Conservation (phyloP, 2,888 invertebrate genomes). For the Acronicta psi region DNA sequence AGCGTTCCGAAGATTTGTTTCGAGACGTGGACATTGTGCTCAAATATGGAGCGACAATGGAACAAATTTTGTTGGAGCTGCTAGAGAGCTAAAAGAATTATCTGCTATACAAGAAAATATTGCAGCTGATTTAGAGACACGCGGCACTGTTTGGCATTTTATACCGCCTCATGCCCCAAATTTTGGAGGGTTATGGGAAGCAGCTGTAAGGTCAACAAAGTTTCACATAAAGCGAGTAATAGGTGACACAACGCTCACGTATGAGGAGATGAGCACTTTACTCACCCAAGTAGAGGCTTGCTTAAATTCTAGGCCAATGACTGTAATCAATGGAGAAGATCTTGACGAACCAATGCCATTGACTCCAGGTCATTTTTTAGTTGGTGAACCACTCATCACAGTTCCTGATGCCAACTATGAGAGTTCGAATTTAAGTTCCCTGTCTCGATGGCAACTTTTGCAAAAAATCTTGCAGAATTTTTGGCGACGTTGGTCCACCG, state of each 20-base stretch:
- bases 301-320: conserved; percentile 12
- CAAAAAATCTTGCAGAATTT: conserved; percentile 7
- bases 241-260: no score
- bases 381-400: conserved; percentile 6
- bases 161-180: no score
- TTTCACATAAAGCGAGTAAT: no score
- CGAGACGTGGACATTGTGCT: not conserved
- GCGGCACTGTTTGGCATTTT: conserved; percentile 4
- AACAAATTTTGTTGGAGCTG: conserved; percentile 11
- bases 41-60: conserved; percentile 6
- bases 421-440: no score
- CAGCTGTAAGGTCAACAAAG: no score
- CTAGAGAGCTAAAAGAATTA: conserved; percentile 6
- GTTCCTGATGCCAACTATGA: conserved; percentile 2
- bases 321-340: conserved; percentile 6
- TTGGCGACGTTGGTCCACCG: conserved; percentile 13
- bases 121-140: conserved; percentile 3
- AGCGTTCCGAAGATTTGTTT: conserved; percentile 12
- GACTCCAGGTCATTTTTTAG: conserved; percentile 11
- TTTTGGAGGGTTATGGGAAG: no score
- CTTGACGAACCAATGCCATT: conserved; percentile 11
- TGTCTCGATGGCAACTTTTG: no score
- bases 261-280: not conserved
- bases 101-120: not conserved
- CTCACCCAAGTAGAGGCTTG: conserved; percentile 12